Percentiles rank a stretch among this genome's conserved stretches.
Evolutionary conservation across 2,113 vertebrate species (phyloP).

Genomic region (Myrmecobius fasciatus): DNA sequence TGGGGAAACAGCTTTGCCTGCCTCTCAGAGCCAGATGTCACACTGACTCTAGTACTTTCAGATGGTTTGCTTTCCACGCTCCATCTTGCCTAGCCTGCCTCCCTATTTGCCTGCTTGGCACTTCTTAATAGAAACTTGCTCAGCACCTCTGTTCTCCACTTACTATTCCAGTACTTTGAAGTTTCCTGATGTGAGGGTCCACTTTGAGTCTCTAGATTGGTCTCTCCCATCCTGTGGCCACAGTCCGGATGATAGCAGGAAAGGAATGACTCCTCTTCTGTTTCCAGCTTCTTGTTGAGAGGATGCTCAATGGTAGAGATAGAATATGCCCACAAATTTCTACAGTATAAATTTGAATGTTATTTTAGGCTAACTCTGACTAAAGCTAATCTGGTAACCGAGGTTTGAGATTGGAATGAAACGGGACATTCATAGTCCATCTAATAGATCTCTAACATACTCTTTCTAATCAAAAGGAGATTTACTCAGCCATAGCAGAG

Average conservation of each 20-base stretch:
- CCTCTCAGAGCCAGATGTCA: constrained; percentile 17
- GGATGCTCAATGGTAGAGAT: not conserved
- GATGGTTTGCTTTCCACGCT: not conserved
- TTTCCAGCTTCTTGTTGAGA: not conserved
- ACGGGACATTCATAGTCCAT: not conserved
- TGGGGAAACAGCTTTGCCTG: not conserved
- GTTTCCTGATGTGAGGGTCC: not conserved
- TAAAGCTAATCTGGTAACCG: not conserved
- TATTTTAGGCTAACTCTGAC: not conserved
- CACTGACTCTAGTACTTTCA: not conserved
- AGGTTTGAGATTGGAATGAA: not conserved
- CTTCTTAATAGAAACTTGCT: not conserved
- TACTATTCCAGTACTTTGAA: not conserved
- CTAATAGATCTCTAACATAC: not conserved
- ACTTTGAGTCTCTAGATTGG: not conserved
- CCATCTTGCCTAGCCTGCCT: not conserved
- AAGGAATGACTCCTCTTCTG: not conserved
- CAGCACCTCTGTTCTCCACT: not conserved
- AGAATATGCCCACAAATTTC: not conserved
- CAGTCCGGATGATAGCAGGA: not conserved
- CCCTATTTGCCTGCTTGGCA: not conserved
- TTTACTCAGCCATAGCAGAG: not conserved
- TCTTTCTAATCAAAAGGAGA: not conserved
- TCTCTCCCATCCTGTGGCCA: not conserved
- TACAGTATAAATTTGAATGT: not conserved